phyloP scores from a whole-genome alignment of 1,140 invertebrate species.

The Bombus turneri region DNA sequence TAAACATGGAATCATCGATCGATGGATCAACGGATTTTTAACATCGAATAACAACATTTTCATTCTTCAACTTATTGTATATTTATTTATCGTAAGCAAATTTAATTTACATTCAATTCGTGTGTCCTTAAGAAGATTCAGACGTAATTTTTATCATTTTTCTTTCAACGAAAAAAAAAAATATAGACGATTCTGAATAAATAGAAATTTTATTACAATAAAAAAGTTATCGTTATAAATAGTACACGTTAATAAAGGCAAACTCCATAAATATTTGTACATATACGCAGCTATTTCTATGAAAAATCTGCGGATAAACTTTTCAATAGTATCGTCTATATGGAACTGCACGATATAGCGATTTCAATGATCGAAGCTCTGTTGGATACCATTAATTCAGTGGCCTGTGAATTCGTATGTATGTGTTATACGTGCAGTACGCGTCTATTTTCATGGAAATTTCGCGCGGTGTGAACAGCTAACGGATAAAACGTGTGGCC shows the following conservation, averaged over 20 bases:
- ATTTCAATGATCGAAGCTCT: background rate
- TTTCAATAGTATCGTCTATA: background rate
- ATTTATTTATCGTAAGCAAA: too few relatives aligned
- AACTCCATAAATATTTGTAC: background rate
- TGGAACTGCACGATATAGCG: background rate
- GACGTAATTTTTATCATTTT: too few relatives aligned
- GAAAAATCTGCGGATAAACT: background rate
- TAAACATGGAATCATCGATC: background rate
- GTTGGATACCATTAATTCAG: background rate
- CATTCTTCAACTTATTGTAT: too few relatives aligned
- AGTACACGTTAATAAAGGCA: background rate
- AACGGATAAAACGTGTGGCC: background rate
- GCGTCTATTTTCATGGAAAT: background rate
- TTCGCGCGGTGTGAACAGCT: background rate
- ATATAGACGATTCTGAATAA: too few relatives aligned
- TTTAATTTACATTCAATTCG: too few relatives aligned
- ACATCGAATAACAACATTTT: too few relatives aligned
- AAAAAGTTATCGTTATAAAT: too few relatives aligned
- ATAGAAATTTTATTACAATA: too few relatives aligned
- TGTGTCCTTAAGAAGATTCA: too few relatives aligned
- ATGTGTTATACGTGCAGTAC: background rate
- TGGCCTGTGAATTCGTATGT: background rate
- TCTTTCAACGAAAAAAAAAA: too few relatives aligned
- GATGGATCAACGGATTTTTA: too few relatives aligned
- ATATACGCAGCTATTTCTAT: too few relatives aligned